Evolutionary conservation across 2,797 vertebrate genomes (phyloP).

Genomic region (Phalanger gymnotis): DNA sequence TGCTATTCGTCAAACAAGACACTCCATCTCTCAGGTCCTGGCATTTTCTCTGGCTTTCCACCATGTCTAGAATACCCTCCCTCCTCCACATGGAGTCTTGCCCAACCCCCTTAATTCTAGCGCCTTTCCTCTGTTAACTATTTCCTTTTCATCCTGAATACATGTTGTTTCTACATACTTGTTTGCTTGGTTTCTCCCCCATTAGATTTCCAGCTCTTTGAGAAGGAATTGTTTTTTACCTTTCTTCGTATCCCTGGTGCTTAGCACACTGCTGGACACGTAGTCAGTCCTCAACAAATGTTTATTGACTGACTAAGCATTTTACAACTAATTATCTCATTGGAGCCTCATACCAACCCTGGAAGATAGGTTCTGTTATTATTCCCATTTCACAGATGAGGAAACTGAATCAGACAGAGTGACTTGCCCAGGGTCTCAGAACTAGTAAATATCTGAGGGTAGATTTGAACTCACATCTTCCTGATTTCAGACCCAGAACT

Average conservation of each 20-base stretch:
- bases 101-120: background rate
- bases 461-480: background rate
- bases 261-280: too few species aligned
- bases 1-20: background rate
- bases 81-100: background rate
- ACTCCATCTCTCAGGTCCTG: background rate
- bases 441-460: background rate
- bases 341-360: too few species aligned
- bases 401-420: background rate
- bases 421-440: background rate
- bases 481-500: background rate
- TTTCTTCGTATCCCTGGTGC: background rate
- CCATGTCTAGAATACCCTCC: background rate
- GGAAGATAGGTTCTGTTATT: background rate
- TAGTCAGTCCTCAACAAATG: background rate
- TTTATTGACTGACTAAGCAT: too few species aligned
- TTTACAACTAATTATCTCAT: too few species aligned
- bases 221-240: background rate
- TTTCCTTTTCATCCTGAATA: background rate
- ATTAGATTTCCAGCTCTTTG: background rate
- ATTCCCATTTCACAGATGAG: background rate
- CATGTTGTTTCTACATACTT: too few species aligned
- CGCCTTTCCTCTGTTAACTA: background rate
- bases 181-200: too few species aligned
- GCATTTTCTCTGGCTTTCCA: background rate